phyloP scores from a whole-genome alignment of 2,888 invertebrate species.

The Argyra leucocephala region DNA sequence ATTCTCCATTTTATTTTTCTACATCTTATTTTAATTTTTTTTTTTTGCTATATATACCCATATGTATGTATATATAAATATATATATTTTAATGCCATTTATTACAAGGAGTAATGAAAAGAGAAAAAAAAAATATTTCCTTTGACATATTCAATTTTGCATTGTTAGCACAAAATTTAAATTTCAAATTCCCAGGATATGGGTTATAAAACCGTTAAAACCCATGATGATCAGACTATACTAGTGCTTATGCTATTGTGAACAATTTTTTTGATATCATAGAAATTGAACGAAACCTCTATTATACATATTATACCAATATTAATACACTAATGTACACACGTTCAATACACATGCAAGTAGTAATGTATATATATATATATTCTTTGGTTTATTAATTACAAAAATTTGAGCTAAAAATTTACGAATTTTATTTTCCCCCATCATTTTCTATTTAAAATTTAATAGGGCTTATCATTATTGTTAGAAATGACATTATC shows the following conservation, averaged over 20 bases:
- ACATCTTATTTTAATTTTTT: background rate
- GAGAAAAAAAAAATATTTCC: background rate
- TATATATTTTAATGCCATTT: constrained; percentile 4
- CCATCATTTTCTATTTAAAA: too few relatives aligned
- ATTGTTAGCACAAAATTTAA: constrained; percentile 3
- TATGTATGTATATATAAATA: constrained; percentile 1
- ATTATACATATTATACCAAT: too few relatives aligned
- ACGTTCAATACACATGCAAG: too few relatives aligned
- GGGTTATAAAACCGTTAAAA: constrained; percentile 4
- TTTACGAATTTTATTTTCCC: too few relatives aligned
- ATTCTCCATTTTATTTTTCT: background rate
- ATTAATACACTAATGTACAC: too few relatives aligned
- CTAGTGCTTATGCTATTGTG: background rate
- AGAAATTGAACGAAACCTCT: too few relatives aligned
- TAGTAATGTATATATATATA: too few relatives aligned
- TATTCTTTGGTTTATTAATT: too few relatives aligned
- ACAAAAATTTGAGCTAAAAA: too few relatives aligned
- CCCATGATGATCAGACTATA: background rate
- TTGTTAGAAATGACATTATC: too few relatives aligned
- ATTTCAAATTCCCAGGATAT: constrained; percentile 8
- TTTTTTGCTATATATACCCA: constrained; percentile 18
- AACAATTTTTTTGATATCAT: too few relatives aligned
- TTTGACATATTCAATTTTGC: background rate
- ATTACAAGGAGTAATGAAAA: background rate
- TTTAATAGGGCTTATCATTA: too few relatives aligned